Evolutionary conservation across 2,797 vertebrate species (phyloP), one percentile per base, ranked within the genome.

Genomic region (Poecilia gillii): DNA sequence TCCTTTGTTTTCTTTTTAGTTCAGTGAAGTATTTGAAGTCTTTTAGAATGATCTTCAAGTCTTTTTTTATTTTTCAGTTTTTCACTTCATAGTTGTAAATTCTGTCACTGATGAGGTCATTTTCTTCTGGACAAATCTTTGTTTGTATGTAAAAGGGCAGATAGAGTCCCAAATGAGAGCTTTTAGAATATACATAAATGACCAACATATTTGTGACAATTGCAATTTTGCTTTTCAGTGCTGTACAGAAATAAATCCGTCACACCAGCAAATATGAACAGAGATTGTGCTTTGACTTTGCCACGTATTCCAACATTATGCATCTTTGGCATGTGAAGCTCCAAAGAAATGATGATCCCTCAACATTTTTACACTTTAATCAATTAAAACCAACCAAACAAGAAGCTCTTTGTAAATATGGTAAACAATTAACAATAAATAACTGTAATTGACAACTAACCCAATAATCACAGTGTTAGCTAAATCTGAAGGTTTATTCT

Each of bases 401-500:
- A 45, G 13, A 71, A 13, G 14, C 68, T 28, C 16, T 16, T n/a
- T 16, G 9, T 71, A 18, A 46, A 46, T 45, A 18, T 1, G 13
- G 41, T 45, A 71, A 71, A 12, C 4, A n/a, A 45, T 43, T n/a
- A 28, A 16, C 5, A 72, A 33, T 23, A 25, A 51, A 25, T 16
- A 23, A 25, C 25, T 36, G 18, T 36, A 47, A 13, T 53, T 55
- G 23, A 25, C 28, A 73, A 11, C 25, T 39, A 47, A 53, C 25
- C 23, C 51, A 53, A 51, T 53, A 74, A 74, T 71, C 25, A 71
- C 76, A 16, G 6, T 28, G 14, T 81, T 78, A 64, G 84, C 85
- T 81, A 51, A 79, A 83, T 82, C 68, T 85, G 62, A 80, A 53
- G 71, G 70, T 25, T 64, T 78, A 46, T 31, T 74, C 1, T 80